Evolutionary conservation across 2,888 invertebrate species (phyloP), one percentile per base, ranked within the genome.

Genomic region (Dione juno): DNA sequence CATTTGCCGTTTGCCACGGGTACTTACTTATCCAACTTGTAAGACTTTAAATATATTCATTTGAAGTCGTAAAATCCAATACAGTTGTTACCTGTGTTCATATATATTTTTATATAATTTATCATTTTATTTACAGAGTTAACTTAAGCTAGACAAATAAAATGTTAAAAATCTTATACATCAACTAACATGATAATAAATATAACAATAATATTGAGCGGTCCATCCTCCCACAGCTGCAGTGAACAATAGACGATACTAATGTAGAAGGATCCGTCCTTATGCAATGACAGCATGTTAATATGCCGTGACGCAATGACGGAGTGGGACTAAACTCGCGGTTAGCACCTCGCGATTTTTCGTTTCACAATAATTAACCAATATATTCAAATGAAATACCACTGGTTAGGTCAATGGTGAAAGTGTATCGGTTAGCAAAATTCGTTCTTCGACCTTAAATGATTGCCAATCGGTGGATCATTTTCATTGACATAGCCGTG

Each of bases 281-380:
- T 66, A 54, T 16, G 58, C 63, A 74, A 57, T 52, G 68, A 68
- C 58, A 69, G 71, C 67, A 68, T 64, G 67, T 70, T 73, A 74
- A 71, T 67, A 64, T 53, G 50, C 48, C 59, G 66, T 76, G 77
- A 72, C 72, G 76, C 75, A 76, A 77, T 64, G 48, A 43, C 66
- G 52, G n/a, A 66, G 66, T 66, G 67, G 70, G 73, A 71, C 71
- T 67, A 67, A 66, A 66, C 71, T 71, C 66, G 69, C 66, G 48
- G 21, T 63, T 69, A 28, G 28, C 50, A 37, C 64, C 50, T 21
- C 67, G 70, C 57, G 52, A 67, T 45, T 41, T 63, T 66, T 48
- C 37, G 58, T 71, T 70, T 74, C 67, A 65, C 72, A 70, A 74
- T 70, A 70, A 21, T 66, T 67, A 43, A 48, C 72, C 61, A 70